Conservation (phyloP, 2,888 invertebrate species). For the Lycaena phlaeas region DNA sequence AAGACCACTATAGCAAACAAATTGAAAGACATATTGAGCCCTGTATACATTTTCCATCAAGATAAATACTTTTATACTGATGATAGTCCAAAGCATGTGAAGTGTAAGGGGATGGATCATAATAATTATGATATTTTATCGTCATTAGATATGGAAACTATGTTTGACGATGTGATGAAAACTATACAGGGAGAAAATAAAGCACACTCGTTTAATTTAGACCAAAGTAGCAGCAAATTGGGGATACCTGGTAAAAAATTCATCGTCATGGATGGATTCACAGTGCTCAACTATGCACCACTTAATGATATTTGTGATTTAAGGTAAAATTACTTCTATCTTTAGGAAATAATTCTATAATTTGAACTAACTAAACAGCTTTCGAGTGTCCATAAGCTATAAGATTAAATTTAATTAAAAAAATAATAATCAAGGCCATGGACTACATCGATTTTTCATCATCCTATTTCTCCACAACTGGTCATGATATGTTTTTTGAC, state of each 20-base stretch:
- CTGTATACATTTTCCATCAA: conserved; percentile 76
- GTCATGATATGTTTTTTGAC: no score
- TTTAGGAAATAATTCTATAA: no score
- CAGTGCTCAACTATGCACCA: conserved; percentile 80
- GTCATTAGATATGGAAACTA: conserved; percentile 80
- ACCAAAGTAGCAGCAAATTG: conserved; percentile 16
- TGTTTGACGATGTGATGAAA: conserved; percentile 74
- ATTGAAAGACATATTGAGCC: conserved; percentile 56
- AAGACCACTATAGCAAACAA: conserved; percentile 81
- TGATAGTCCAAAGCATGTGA: conserved; percentile 76
- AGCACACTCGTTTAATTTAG: conserved; percentile 19
- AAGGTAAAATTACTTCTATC: conserved; percentile 55
- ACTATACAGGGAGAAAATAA: conserved; percentile 35
- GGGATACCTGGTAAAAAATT: conserved; percentile 48
- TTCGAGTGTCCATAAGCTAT: no score
- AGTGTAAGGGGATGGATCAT: conserved; percentile 77
- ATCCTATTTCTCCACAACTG: no score
- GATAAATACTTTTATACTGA: conserved; percentile 82
- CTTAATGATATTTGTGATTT: conserved; percentile 77
- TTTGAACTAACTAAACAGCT: no score
- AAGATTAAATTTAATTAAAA: no score
- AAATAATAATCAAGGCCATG: no score
- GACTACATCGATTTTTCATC: no score
- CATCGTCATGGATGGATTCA: conserved; percentile 84
- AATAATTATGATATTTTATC: conserved; percentile 83